Percentiles rank a stretch among this genome's conserved stretches.
Conservation (phyloP, 64 coral and sea anemone species). For the Orbicella faveolata region DNA sequence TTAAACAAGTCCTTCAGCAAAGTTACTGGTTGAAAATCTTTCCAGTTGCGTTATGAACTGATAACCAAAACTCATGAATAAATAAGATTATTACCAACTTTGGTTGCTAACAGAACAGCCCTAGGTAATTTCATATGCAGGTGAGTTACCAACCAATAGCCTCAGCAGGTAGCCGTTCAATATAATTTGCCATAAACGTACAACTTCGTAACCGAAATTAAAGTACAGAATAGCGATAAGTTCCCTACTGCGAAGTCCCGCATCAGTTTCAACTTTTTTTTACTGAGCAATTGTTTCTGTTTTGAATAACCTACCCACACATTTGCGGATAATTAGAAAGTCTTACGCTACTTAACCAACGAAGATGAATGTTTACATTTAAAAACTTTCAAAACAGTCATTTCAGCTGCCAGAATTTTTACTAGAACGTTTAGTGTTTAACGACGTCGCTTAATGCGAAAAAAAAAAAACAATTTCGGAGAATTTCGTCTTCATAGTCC, state of each 20-base stretch:
- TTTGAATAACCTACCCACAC: background rate
- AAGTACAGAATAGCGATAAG: background rate
- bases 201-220: background rate
- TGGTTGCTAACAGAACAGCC: background rate
- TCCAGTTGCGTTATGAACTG: background rate
- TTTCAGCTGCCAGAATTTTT: background rate
- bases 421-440: no score
- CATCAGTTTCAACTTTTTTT: background rate
- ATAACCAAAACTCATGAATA: slow-evolving; percentile 10
- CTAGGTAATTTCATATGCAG: background rate
- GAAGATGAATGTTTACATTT: background rate
- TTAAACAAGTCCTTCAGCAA: background rate
- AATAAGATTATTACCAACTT: background rate
- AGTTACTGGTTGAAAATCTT: background rate
- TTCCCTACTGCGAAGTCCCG: background rate
- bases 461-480: no score
- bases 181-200: background rate
- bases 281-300: background rate
- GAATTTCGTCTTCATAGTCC: no score
- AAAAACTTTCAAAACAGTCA: background rate
- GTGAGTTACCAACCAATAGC: background rate
- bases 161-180: background rate
- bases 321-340: background rate
- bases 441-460: no score
- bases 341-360: background rate